Evolutionary conservation across 2,888 invertebrate genomes (phyloP).

Genomic region (Conus canariensis): DNA sequence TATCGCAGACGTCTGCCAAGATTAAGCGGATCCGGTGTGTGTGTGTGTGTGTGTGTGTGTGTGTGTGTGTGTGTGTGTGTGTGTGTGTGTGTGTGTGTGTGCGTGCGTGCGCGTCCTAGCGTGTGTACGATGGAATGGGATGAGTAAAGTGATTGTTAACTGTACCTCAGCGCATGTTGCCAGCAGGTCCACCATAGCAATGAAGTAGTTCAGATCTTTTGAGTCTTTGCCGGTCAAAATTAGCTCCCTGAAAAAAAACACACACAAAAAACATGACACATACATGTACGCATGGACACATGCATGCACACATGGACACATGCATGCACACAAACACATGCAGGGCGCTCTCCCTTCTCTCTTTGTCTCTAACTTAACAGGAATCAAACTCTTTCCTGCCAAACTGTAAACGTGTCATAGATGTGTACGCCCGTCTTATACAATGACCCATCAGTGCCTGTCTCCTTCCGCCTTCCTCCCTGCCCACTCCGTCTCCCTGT

Average conservation of each 20-base stretch:
- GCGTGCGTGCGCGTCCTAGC: background rate
- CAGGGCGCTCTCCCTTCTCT: background rate
- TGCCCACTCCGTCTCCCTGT: background rate
- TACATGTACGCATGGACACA: background rate
- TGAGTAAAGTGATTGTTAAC: too few relatives aligned
- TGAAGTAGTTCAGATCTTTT: slow-evolving; percentile 66
- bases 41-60: too few relatives aligned
- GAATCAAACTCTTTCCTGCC: too few relatives aligned
- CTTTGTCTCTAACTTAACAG: too few relatives aligned
- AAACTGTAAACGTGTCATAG: too few relatives aligned
- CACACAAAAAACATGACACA: background rate
- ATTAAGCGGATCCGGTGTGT: too few relatives aligned
- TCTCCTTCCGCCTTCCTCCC: background rate
- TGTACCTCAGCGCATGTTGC: slow-evolving; percentile 77
- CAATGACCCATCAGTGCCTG: too few relatives aligned
- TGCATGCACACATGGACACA: background rate
- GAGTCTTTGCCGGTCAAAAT: slow-evolving; percentile 60
- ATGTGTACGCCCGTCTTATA: too few relatives aligned
- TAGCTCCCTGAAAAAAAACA: slow-evolving; percentile 56
- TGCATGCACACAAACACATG: background rate
- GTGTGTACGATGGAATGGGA: background rate
- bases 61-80: background rate
- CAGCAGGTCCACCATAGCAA: slow-evolving; percentile 75
- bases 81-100: background rate
- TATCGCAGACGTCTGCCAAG: too few relatives aligned